phyloP scores from a whole-genome alignment of 2,113 vertebrate genomes.

The Hippopotamus amphibius region DNA sequence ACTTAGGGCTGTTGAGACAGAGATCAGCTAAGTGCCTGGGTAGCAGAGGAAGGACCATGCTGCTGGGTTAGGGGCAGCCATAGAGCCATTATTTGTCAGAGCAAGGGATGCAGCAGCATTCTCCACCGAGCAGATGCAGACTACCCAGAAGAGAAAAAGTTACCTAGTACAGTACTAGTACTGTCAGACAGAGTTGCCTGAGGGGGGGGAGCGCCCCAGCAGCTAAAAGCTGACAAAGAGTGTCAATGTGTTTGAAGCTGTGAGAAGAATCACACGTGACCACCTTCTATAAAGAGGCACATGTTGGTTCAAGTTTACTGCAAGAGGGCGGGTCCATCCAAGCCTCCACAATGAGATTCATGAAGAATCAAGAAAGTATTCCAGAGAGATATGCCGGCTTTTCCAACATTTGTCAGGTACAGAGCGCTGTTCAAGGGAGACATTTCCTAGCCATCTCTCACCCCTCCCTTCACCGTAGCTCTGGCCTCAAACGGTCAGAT shows the following conservation, averaged over 20 bases:
- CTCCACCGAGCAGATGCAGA: neutral
- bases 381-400: neutral
- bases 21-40: neutral
- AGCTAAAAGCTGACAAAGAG: neutral
- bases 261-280: neutral
- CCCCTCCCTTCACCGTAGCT: rapidly evolving
- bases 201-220: rapidly evolving
- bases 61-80: neutral
- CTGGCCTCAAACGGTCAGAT: neutral
- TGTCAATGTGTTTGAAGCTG: neutral
- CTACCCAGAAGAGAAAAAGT: neutral
- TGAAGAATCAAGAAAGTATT: neutral
- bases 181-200: neutral
- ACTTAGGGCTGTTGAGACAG: neutral
- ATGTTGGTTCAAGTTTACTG: neutral
- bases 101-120: neutral
- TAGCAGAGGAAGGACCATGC: neutral
- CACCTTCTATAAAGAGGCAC: neutral
- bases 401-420: neutral
- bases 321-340: neutral
- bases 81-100: neutral
- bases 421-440: neutral
- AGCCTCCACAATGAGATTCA: neutral
- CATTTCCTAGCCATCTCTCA: neutral
- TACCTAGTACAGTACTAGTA: neutral